phyloP scores from a whole-genome alignment of 1,140 invertebrate species.

The Dufourea novaeangliae region DNA sequence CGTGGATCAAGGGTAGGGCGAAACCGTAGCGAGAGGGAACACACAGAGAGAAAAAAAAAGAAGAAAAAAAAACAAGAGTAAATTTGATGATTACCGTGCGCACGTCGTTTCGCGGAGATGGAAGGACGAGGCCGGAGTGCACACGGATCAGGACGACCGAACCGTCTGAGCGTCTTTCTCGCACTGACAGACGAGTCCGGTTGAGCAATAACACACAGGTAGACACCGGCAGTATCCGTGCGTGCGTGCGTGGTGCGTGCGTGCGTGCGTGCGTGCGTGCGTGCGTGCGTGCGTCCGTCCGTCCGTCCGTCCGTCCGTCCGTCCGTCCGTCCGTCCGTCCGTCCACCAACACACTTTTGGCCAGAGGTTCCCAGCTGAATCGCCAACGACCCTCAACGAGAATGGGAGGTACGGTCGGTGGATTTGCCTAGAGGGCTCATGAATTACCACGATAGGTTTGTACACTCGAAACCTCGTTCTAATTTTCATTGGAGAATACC shows the following conservation, averaged over 20 bases:
- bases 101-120: not conserved
- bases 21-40: no score
- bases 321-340: not conserved
- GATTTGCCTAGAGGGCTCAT: no score
- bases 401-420: not conserved
- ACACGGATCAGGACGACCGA: constrained; percentile 55
- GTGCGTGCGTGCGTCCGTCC: no score
- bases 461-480: no score
- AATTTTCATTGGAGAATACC: no score
- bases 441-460: no score
- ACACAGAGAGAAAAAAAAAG: not conserved
- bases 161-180: constrained; percentile 68
- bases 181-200: constrained; percentile 61
- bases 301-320: no score
- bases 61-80: not conserved
- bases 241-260: no score
- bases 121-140: constrained; percentile 5
- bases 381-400: not conserved
- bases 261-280: no score
- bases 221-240: constrained; percentile 1
- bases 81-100: constrained; percentile 9
- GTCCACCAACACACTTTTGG: not conserved
- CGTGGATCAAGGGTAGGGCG: no score
- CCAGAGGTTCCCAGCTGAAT: not conserved
- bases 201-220: constrained; percentile 56